phyloP scores from a whole-genome alignment of 2,797 vertebrate species.

The Orestias chungarensis region DNA sequence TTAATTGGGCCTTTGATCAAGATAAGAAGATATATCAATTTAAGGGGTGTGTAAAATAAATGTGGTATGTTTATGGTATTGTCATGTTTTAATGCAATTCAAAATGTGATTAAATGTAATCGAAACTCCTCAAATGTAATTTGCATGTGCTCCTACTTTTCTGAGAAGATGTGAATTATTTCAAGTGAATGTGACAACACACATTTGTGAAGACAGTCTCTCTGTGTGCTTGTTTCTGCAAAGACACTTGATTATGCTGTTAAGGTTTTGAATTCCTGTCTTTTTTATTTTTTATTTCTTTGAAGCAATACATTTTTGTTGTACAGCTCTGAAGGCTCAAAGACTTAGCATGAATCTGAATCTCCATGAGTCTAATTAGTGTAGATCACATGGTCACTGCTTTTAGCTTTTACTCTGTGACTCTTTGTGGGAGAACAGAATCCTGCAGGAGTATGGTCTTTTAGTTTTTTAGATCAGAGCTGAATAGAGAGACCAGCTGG shows the following conservation, averaged over 20 bases:
- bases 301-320: not conserved
- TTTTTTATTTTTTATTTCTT: not conserved
- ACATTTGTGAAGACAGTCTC: not conserved
- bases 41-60: not conserved
- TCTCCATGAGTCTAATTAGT: not conserved
- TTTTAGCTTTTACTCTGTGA: conserved; percentile 10
- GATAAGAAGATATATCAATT: not conserved
- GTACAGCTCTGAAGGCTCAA: not conserved
- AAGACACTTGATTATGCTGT: not conserved
- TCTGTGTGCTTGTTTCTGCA: not conserved
- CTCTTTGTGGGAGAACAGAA: conserved; percentile 6
- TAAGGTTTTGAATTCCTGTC: not conserved
- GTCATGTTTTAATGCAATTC: not conserved
- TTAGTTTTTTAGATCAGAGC: conserved; percentile 31
- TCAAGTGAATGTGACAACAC: not conserved
- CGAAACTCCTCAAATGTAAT: not conserved
- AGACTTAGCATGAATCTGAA: conserved; percentile 1
- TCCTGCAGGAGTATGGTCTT: conserved; percentile 23
- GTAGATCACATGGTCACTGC: conserved; percentile 1
- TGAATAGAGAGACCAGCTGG: conserved; percentile 35
- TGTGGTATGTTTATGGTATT: not conserved
- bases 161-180: not conserved
- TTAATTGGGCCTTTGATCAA: conserved; percentile 1
- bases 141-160: not conserved
- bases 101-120: too few species aligned